Conservation (phyloP, 2,113 vertebrate genomes). For the Cnemophilus loriae region DNA sequence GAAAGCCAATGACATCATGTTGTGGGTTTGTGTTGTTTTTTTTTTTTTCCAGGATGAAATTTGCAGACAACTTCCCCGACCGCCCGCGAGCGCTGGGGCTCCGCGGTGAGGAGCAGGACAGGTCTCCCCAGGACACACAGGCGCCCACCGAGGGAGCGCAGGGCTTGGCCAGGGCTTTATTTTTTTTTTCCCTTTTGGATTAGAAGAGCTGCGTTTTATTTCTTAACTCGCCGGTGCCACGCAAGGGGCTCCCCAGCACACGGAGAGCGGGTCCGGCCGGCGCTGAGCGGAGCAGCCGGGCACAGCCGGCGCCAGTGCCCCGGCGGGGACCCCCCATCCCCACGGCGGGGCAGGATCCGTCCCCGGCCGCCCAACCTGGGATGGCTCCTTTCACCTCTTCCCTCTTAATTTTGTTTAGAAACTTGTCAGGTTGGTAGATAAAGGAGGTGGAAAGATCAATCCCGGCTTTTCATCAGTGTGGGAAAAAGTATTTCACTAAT, state of each 20-base stretch:
- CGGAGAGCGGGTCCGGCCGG: neutral
- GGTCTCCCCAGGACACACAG: neutral
- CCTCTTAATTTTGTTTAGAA: constrained; percentile 67
- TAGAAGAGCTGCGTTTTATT: neutral
- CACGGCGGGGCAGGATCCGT: neutral
- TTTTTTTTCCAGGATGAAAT: constrained; percentile 12
- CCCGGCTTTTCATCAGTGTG: constrained; percentile 75
- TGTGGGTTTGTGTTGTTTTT: neutral
- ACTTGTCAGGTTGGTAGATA: constrained; percentile 76
- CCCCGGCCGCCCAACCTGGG: constrained; percentile 6
- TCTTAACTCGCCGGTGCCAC: neutral
- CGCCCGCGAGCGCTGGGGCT: neutral
- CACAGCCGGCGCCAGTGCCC: constrained; percentile 19
- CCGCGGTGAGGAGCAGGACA: neutral
- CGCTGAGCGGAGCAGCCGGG: neutral
- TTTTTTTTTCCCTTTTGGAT: neutral
- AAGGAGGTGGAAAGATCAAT: constrained; percentile 79
- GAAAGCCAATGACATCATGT: constrained; percentile 12
- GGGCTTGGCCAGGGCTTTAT: neutral
- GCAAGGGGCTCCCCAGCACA: neutral
- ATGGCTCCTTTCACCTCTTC: constrained; percentile 64
- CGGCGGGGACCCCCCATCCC: neutral
- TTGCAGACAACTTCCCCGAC: neutral
- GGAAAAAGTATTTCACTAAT: constrained; percentile 82
- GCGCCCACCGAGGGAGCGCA: fast-evolving